Conservation (phyloP, 2,888 invertebrate genomes). For the Drosophila borborema region DNA sequence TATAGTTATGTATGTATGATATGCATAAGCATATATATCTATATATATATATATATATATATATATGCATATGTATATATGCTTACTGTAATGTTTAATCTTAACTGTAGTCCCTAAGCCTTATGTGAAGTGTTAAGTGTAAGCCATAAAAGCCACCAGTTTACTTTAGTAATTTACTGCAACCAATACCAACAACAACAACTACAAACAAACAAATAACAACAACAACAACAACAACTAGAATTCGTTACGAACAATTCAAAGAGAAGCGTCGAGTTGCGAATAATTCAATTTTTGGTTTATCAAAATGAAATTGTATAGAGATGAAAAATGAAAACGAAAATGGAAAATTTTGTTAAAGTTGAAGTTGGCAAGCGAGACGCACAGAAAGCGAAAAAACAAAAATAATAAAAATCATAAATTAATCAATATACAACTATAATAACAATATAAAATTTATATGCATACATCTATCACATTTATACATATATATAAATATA, state of each 20-base stretch:
- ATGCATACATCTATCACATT: slow-evolving; percentile 40
- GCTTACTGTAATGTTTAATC: slow-evolving; percentile 31
- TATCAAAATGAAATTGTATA: slow-evolving; percentile 22
- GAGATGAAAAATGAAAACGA: neutral
- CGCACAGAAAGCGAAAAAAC: slow-evolving; percentile 43
- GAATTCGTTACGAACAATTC: slow-evolving; percentile 18
- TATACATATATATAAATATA: slow-evolving; percentile 15
- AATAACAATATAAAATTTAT: slow-evolving; percentile 36
- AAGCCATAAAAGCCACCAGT: slow-evolving; percentile 78
- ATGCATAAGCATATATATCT: slow-evolving; percentile 20
- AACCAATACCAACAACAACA: slow-evolving; percentile 46
- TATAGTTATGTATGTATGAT: slow-evolving; percentile 27
- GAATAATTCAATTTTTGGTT: neutral
- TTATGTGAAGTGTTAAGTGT: slow-evolving; percentile 68
- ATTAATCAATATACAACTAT: slow-evolving; percentile 34
- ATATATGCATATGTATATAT: slow-evolving; percentile 28
- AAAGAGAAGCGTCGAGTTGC: slow-evolving; percentile 18
- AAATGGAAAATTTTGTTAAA: slow-evolving; percentile 17
- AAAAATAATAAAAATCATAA: slow-evolving; percentile 9
- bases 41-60: slow-evolving; percentile 11
- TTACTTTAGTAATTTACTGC: slow-evolving; percentile 67
- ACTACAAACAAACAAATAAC: slow-evolving; percentile 16
- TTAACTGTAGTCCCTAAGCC: slow-evolving; percentile 47
- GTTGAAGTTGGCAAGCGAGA: slow-evolving; percentile 38
- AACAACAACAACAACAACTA: slow-evolving; percentile 18